Conservation (phyloP, 2,797 vertebrate species). For the Etheostoma perlongum region DNA sequence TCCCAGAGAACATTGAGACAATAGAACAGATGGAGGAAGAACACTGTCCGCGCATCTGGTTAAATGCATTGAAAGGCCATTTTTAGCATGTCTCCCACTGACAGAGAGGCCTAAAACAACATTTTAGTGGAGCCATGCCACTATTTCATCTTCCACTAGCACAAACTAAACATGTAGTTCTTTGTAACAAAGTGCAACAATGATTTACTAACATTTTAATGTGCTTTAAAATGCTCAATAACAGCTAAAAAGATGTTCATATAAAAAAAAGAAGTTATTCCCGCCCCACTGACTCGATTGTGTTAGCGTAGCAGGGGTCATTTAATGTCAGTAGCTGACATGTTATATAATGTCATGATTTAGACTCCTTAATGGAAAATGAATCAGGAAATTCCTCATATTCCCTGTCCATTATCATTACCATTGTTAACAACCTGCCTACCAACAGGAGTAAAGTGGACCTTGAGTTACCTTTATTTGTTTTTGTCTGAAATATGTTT, state of each 20-base stretch:
- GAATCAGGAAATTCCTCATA: constrained; percentile 52
- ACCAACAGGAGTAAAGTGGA: neutral
- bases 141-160: constrained; percentile 55
- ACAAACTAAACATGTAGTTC: constrained; percentile 25
- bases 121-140: constrained; percentile 61
- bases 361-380: constrained; percentile 58
- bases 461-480: neutral
- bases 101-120: constrained; percentile 79
- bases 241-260: neutral
- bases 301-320: constrained; percentile 51
- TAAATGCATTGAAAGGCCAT: constrained; percentile 80
- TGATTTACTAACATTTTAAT: constrained; percentile 20
- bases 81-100: constrained; percentile 83
- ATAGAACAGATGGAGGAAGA: constrained; percentile 87
- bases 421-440: constrained; percentile 11
- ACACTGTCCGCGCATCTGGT: constrained; percentile 84
- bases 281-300: constrained; percentile 38
- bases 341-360: constrained; percentile 63
- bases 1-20: constrained; percentile 82
- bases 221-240: constrained; percentile 12
- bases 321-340: constrained; percentile 54
- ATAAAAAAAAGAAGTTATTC: neutral
- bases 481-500: neutral
- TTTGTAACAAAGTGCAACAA: constrained; percentile 12
- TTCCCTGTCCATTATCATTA: constrained; percentile 27